Conservation (phyloP, 2,797 vertebrate genomes). For the Morelia viridis region DNA sequence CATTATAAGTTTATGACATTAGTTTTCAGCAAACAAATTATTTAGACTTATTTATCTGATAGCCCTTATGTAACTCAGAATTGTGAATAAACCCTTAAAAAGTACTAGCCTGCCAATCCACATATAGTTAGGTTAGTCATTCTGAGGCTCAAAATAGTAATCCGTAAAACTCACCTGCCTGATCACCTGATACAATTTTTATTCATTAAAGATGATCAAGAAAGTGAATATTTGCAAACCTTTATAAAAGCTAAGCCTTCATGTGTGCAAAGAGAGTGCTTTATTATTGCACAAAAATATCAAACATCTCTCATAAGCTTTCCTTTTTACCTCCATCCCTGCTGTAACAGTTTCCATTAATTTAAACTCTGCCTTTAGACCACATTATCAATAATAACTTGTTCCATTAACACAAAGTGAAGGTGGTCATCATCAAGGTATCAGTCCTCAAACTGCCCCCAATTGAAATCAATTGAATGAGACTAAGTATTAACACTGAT, state of each 20-base stretch:
- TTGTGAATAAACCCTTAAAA: not conserved
- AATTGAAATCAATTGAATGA: constrained; percentile 22
- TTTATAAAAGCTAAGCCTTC: not conserved
- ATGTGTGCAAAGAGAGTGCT: not conserved
- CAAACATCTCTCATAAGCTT: not conserved
- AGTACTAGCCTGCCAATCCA: not conserved
- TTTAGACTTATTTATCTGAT: not conserved
- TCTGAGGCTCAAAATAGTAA: not conserved
- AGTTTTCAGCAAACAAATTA: not conserved
- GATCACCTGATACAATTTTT: not conserved
- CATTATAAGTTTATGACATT: not conserved
- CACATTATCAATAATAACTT: not conserved
- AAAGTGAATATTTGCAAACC: not conserved
- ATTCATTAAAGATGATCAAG: not conserved
- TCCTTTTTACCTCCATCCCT: not conserved
- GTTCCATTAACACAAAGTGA: not conserved
- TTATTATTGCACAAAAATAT: not conserved
- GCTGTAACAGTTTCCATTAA: not conserved
- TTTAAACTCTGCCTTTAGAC: not conserved
- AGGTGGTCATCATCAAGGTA: not conserved
- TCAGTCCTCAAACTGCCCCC: not conserved
- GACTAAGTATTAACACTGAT: constrained; percentile 24
- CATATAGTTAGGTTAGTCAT: not conserved
- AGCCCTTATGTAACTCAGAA: not conserved
- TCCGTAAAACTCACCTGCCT: not conserved